Evolutionary conservation across 2,797 vertebrate species (phyloP), one percentile per base, ranked within the genome.

Genomic region (Peromyscus eremicus): DNA sequence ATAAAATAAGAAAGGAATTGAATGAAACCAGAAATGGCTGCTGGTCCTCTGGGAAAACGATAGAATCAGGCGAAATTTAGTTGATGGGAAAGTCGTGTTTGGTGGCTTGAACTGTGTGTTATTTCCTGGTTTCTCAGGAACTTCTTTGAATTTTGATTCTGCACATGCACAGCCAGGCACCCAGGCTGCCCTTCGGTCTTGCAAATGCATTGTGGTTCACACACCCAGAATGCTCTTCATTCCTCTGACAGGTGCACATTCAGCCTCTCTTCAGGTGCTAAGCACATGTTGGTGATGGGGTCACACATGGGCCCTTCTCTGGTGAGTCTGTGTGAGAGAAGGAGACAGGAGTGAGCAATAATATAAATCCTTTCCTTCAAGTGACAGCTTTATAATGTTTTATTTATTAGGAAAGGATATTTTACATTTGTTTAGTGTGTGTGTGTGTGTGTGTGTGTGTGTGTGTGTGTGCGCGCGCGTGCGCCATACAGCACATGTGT

Each of bases 21-120:
- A 64, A 92, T 52, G 6, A 60, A n/a, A 34, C 11, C 27, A 96
- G 97, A 98, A 80, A 94, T 95, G 91, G 81, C 92, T 85, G 95
- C 97, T 68, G 91, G 91, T 89, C 80, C 88, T 96, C 82, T 17
- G 83, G 86, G 97, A 96, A 92, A 96, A 23, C 0, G 68, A 93
- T 40, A 93, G 89, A 83, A 62, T 94, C 84, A 64, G 93, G 60
- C 43, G 94, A 92, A 86, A 75, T 96, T 94, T 77, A 68, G 95
- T 83, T 76, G 27, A 4, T 57, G 93, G 85, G 79, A 93, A 97
- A 93, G 81, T n/a, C 68, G 57, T 21, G 2, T 40, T 40, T 32
- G 62, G 83, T 60, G 75, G 40, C 19, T 16, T 11, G n/a, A 14
- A 6, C 2, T 19, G 27, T 1, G 29, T n/a, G 6, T 46, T 23